phyloP scores from a whole-genome alignment of 2,888 invertebrate genomes.

The Eustalomyia histrio region DNA sequence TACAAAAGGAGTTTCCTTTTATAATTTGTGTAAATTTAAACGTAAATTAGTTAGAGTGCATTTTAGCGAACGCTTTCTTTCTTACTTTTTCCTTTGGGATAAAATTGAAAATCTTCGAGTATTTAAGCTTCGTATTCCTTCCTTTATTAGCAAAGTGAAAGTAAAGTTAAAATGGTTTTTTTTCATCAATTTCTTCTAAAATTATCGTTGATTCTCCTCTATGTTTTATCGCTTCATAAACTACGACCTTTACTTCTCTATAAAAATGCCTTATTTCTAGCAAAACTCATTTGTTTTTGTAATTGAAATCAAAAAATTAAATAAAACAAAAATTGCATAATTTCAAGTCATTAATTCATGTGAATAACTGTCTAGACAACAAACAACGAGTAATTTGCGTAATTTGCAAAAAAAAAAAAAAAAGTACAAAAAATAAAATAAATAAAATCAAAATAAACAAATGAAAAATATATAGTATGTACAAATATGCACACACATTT shows the following conservation, averaged over 20 bases:
- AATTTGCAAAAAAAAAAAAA: conserved; percentile 26
- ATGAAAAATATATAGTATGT: background rate
- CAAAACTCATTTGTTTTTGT: background rate
- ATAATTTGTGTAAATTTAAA: too few species aligned
- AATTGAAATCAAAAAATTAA: background rate
- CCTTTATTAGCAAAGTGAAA: background rate
- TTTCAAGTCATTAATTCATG: conserved; percentile 49
- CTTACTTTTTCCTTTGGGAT: too few species aligned
- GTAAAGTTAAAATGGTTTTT: too few species aligned
- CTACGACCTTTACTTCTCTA: background rate
- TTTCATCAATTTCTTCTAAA: too few species aligned
- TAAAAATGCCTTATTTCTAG: background rate
- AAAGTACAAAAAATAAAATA: too few species aligned
- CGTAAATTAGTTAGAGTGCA: too few species aligned
- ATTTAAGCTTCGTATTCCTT: background rate
- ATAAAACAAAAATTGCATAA: conserved; percentile 53
- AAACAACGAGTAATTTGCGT: conserved; percentile 52
- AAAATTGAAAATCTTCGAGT: too few species aligned
- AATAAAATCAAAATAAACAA: background rate
- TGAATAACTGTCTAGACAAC: conserved; percentile 56
- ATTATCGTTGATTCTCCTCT: too few species aligned
- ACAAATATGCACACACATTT: background rate
- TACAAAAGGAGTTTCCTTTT: too few species aligned
- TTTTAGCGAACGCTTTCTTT: too few species aligned
- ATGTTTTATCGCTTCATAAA: too few species aligned